Conservation (phyloP, 1,140 invertebrate species). For the Venustaconcha ellipsiformis region DNA sequence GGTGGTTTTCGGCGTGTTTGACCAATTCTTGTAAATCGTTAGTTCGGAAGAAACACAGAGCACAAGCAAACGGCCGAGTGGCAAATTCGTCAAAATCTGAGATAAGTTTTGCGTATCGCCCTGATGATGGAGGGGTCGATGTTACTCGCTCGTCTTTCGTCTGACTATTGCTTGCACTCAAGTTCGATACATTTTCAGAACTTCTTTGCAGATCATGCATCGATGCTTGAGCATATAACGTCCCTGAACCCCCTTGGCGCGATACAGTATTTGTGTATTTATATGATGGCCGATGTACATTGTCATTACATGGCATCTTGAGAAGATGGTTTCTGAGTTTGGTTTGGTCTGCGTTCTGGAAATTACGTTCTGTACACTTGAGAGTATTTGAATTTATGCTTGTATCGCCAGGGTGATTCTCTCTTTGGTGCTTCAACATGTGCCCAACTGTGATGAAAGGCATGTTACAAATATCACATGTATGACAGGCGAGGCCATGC, state of each 20-base stretch:
- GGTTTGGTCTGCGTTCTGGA: no score
- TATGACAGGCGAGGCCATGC: conserved; percentile 34
- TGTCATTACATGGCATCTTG: no score
- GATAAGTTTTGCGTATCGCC: conserved; percentile 42
- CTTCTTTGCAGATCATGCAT: no score
- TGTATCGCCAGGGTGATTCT: conserved; percentile 33
- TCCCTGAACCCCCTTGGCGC: no score
- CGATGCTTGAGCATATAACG: no score
- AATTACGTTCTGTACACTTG: no score
- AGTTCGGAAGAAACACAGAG: conserved; percentile 48
- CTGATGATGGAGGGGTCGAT: conserved; percentile 21
- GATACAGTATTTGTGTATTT: no score
- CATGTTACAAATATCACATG: conserved; percentile 40
- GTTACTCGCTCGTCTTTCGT: conserved; percentile 16
- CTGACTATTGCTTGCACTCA: no score
- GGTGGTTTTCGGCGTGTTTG: conserved; percentile 42
- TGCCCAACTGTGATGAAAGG: conserved; percentile 41
- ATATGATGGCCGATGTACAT: no score
- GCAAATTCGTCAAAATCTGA: conserved; percentile 52
- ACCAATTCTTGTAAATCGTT: conserved; percentile 18
- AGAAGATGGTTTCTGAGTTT: no score
- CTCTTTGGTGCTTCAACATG: conserved; percentile 34
- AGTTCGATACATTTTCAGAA: no score
- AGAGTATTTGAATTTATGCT: no score
- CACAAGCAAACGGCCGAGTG: conserved; percentile 43